Evolutionary conservation across 2,113 vertebrate genomes (phyloP), one percentile per base, ranked within the genome.

Genomic region (Tetrax tetrax): DNA sequence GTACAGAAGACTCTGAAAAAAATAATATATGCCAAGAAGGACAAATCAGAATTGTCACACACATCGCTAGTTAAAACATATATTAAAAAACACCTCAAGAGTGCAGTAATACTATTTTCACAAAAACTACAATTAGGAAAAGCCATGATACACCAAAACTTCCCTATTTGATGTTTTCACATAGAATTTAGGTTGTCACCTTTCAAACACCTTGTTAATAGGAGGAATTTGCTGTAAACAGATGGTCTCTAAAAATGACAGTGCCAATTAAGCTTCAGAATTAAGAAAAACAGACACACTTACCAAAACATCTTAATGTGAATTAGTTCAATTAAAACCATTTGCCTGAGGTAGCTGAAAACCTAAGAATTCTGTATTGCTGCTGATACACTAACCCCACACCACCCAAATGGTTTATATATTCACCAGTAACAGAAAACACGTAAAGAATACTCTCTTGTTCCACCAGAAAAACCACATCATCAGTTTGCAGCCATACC

Each of bases 371-470:
- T 57, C 86, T 57, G 76, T 85, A 87, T 25, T 83, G 69, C 70
- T 87, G 90, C 59, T 79, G 89, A 50, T 80, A 87, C 6, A 48
- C 86, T 82, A 94, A 79, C 45, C 75, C 38, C 56, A 61, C 1
- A 16, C 89, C 18, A 50, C 83, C 61, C 48, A 43, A 88, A 59
- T 61, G 69, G 66, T 91, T 97, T 91, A 59, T 87, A 90, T 69
- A 87, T 87, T 93, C 95, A 91, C 54, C 57, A 95, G 69, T 85
- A 96, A 97, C 47, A 97, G 79, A 96, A 96, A 96, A 90, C 80
- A 97, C 45, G 29, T 79, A 96, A 97, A 98, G 95, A 98, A 98
- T 92, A 97, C 91, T 84, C 95, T 96, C 97, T 98, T 98, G 97
- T 98, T 98, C 97, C 96, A 96, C 72, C 75, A 96, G 95, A 97